Percentiles rank a stretch among this genome's conserved stretches.
phyloP scores from a whole-genome alignment of 1,140 invertebrate species.

The Condylostylus longicornis region DNA sequence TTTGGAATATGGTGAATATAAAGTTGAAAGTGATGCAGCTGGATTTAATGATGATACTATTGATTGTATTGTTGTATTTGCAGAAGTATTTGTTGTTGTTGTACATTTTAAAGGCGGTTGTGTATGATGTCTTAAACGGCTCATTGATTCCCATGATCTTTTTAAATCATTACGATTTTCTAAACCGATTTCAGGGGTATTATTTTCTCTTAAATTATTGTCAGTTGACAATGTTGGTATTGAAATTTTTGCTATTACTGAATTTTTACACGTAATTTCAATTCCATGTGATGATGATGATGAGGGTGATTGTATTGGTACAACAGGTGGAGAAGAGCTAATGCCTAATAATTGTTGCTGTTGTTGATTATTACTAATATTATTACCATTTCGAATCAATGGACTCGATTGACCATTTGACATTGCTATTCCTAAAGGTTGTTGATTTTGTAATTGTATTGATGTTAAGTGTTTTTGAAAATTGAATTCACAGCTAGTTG shows the following conservation, averaged over 20 bases:
- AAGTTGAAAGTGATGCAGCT: neutral
- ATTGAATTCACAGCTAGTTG: conserved; percentile 18
- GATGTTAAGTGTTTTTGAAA: neutral
- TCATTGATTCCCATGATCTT: neutral
- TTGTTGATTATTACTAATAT: neutral
- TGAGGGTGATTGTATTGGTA: too few relatives aligned
- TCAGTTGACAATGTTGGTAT: neutral
- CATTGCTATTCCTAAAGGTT: conserved; percentile 6
- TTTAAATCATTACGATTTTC: neutral
- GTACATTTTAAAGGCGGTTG: too few relatives aligned
- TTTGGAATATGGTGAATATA: neutral
- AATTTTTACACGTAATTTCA: too few relatives aligned
- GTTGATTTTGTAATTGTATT: conserved; percentile 6
- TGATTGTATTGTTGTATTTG: neutral
- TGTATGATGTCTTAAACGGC: neutral
- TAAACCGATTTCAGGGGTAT: neutral
- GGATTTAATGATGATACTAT: neutral
- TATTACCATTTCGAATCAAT: conserved; percentile 16
- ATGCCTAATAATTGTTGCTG: too few relatives aligned
- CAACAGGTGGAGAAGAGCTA: too few relatives aligned
- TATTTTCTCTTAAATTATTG: neutral
- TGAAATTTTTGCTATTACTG: neutral
- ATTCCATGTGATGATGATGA: too few relatives aligned
- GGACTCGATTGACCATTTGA: conserved; percentile 13
- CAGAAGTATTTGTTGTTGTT: too few relatives aligned